Evolutionary conservation across 2,888 invertebrate species (phyloP).

Genomic region (Temnothorax ravouxi): DNA sequence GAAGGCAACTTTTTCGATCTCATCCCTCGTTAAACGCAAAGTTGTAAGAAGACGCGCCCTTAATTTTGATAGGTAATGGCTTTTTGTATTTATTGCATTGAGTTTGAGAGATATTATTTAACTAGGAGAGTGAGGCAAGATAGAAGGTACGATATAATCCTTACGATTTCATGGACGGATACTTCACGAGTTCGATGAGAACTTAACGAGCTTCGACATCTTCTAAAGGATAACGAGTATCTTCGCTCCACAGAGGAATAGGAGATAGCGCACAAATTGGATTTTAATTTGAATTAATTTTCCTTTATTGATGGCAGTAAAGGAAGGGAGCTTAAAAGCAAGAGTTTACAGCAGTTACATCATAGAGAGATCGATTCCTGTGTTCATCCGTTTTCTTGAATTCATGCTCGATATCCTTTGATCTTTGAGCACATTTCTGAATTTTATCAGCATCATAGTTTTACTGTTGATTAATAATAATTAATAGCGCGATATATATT

Average conservation of each 20-base stretch:
- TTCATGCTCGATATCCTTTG: slow-evolving; percentile 36
- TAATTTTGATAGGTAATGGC: slow-evolving; percentile 39
- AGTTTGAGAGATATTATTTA: slow-evolving; percentile 42
- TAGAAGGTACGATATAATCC: slow-evolving; percentile 58
- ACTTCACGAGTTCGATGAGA: slow-evolving; percentile 69
- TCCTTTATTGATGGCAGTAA: slow-evolving; percentile 67
- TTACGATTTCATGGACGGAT: slow-evolving; percentile 63
- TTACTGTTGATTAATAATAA: slow-evolving; percentile 24
- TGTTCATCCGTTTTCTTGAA: slow-evolving; percentile 51
- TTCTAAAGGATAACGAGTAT: slow-evolving; percentile 73
- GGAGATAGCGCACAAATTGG: slow-evolving; percentile 72
- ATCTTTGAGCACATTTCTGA: slow-evolving; percentile 33
- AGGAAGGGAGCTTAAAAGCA: slow-evolving; percentile 61
- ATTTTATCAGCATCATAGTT: neutral
- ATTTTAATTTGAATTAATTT: slow-evolving; percentile 77
- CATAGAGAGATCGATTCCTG: slow-evolving; percentile 64
- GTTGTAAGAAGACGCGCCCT: slow-evolving; percentile 36
- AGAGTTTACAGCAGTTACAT: slow-evolving; percentile 68
- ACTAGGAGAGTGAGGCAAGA: slow-evolving; percentile 14
- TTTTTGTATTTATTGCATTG: slow-evolving; percentile 48
- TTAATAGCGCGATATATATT: neutral
- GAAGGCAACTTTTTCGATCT: slow-evolving; percentile 36
- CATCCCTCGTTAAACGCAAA: slow-evolving; percentile 39
- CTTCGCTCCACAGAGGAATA: slow-evolving; percentile 61
- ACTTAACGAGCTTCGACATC: slow-evolving; percentile 74